Base-by-base conservation (phyloP, 2,888 invertebrate genomes). In the Dugesia japonica region DNA sequence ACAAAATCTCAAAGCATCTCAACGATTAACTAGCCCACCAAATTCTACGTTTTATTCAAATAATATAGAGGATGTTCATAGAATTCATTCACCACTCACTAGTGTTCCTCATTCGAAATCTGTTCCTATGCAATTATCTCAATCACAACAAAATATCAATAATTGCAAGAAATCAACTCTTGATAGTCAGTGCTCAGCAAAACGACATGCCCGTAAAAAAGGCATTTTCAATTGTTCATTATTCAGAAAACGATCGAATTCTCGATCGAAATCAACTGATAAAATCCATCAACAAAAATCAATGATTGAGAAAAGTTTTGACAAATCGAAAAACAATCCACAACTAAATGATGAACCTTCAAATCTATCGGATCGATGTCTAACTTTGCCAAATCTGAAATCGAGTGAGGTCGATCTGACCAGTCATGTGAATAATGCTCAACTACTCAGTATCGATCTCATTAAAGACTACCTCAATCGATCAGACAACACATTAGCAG, bases 401-500 rank as follows among this genome's bases (percentile, higher is more conserved):
- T 56, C 56, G 7, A 56, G 56, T 56, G 56, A 56, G n/a, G 56
- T 56, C 17, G 56, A 56, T 56, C 56, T 56, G 20, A 56, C 56
- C 56, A 56, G 23, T 56, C 56, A 56, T 56, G 56, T 56, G 23
- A 23, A 23, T 23, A 56, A 56, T 56, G 56, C 56, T n/a, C 56
- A 56, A 23, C 23, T 56, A n/a, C 56, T 56, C 23, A 56, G 56
- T n/a, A 56, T 56, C n/a, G 56, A 56, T n/a, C 56, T 56, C 56
- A 56, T 56, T 23, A 56, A 56, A 56, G 56, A 56, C 56, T 56
- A 56, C 56, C 56, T 56, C 56, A 56, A 56, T n/a, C n/a, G 56
- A 56, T 56, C 56, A 1, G 56, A 56, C n/a, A 56, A 56, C 56
- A n/a, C 56, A n/a, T n/a, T 56, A n/a, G 20, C 56, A 56, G 17